Evolutionary conservation across 2,797 vertebrate species (phyloP).

Genomic region (Ataeniobius toweri): DNA sequence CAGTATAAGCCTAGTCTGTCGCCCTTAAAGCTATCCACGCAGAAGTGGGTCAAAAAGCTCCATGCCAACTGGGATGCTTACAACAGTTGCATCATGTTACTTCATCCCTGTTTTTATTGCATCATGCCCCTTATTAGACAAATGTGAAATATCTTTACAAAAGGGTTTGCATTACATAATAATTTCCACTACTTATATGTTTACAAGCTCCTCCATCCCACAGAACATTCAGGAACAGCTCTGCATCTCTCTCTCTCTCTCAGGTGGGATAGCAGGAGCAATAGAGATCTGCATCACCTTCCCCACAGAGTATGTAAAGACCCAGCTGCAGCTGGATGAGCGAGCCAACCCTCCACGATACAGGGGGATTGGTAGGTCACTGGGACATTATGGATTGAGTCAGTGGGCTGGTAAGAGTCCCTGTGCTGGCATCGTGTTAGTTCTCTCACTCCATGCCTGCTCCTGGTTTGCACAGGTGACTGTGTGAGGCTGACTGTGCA

Average conservation of each 20-base stretch:
- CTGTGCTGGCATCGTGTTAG: slow-evolving; percentile 4
- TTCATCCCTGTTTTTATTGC: background rate
- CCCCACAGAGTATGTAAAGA: slow-evolving; percentile 85
- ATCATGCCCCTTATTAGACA: background rate
- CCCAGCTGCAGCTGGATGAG: slow-evolving; percentile 83
- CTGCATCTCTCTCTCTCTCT: slow-evolving; percentile 17
- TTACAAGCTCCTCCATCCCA: slow-evolving; percentile 2
- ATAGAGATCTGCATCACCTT: slow-evolving; percentile 85
- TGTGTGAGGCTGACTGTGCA: slow-evolving; percentile 84
- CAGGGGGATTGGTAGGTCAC: slow-evolving; percentile 80
- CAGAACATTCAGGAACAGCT: slow-evolving; percentile 35
- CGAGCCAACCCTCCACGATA: slow-evolving; percentile 79
- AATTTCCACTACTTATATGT: background rate
- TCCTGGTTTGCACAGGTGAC: slow-evolving; percentile 69
- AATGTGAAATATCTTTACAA: background rate
- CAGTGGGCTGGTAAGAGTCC: background rate
- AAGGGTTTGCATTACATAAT: background rate
- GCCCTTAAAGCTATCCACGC: slow-evolving; percentile 47
- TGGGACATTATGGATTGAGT: slow-evolving; percentile 5
- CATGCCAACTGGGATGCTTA: slow-evolving; percentile 39
- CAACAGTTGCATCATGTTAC: slow-evolving; percentile 29
- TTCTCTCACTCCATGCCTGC: slow-evolving; percentile 20
- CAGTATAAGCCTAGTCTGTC: slow-evolving; percentile 53
- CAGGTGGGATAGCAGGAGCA: slow-evolving; percentile 82
- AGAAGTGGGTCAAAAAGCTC: slow-evolving; percentile 68